Percentiles rank a stretch among this genome's conserved stretches.
Evolutionary conservation across 2,797 vertebrate genomes (phyloP).

Genomic region (Margarornis squamiger): DNA sequence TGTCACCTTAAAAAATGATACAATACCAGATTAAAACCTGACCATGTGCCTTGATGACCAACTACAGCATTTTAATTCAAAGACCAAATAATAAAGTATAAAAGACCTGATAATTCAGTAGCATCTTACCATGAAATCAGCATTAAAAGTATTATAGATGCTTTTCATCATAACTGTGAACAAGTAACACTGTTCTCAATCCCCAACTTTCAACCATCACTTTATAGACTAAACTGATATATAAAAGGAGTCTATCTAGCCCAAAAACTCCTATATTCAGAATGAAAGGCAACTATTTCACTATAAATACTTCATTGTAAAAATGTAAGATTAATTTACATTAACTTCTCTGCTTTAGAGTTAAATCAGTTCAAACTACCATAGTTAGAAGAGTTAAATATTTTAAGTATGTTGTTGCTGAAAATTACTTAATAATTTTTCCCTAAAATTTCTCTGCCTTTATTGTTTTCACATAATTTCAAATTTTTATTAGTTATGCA

Average conservation of each 20-base stretch:
- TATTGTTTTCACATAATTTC: background rate
- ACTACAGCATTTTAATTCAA: background rate
- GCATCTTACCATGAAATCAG: background rate
- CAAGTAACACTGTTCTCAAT: background rate
- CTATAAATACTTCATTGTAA: background rate
- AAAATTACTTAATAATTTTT: background rate
- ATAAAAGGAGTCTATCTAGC: background rate
- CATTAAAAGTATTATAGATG: background rate
- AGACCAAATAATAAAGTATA: background rate
- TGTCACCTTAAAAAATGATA: background rate
- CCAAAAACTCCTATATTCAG: background rate
- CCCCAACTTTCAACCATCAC: background rate
- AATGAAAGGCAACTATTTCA: background rate
- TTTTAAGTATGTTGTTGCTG: background rate
- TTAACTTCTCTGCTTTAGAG: background rate
- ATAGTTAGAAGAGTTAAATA: background rate
- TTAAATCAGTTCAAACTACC: background rate
- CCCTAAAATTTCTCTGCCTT: background rate
- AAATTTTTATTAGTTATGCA: background rate
- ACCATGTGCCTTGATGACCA: background rate
- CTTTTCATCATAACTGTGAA: background rate
- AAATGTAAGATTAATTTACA: background rate
- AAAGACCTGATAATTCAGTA: background rate
- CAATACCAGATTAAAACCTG: background rate
- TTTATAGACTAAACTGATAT: background rate